Percentiles rank a stretch among this genome's conserved stretches.
Conservation (phyloP, 1,140 invertebrate species). For the Pachypsylla venusta region DNA sequence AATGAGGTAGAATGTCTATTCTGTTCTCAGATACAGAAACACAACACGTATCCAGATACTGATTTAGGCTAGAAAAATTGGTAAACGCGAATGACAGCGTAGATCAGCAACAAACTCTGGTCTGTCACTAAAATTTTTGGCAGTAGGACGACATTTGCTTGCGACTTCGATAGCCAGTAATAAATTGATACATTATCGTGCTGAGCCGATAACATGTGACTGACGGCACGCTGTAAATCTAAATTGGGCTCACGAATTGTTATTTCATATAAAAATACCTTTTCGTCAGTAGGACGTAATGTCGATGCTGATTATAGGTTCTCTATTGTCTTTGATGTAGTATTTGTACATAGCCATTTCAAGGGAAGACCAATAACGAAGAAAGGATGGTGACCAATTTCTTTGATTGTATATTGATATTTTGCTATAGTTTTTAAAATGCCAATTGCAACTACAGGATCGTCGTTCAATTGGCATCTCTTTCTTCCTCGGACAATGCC, state of each 20-base stretch:
- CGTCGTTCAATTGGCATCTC: not conserved
- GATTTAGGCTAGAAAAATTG: constrained; percentile 17
- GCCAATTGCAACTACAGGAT: not conserved
- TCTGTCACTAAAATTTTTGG: constrained; percentile 21
- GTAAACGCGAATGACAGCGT: constrained; percentile 8
- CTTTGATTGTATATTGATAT: not conserved
- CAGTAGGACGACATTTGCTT: constrained; percentile 16
- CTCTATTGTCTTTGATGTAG: not conserved
- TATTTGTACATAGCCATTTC: not conserved
- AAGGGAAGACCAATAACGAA: not conserved
- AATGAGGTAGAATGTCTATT: not conserved
- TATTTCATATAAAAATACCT: not conserved
- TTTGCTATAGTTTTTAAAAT: not conserved
- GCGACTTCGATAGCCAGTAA: constrained; percentile 21
- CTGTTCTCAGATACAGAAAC: not conserved
- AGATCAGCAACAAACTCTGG: constrained; percentile 14
- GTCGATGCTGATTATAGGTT: not conserved
- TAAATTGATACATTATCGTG: constrained; percentile 17
- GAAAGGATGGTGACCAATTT: not conserved
- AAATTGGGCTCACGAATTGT: constrained; percentile 11
- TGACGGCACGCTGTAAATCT: constrained; percentile 15
- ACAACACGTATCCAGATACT: constrained; percentile 16
- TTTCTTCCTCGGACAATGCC: not conserved
- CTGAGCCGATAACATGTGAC: constrained; percentile 21
- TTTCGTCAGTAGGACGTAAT: not conserved